Base-by-base conservation (phyloP, 2,113 vertebrate species). In the Ancistrus triradiatus region DNA sequence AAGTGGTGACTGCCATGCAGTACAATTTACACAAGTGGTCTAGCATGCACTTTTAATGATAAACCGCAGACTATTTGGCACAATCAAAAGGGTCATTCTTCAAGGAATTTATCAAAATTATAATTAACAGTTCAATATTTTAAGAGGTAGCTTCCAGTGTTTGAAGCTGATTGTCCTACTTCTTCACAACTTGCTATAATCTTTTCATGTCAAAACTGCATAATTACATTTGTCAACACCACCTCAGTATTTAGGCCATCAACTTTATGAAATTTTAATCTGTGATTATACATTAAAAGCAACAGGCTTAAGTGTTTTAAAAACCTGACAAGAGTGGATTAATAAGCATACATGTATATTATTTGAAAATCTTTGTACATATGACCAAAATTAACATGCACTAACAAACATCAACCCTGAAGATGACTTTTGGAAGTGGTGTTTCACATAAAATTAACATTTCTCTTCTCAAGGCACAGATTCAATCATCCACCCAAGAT, bases 21-120 rank as follows among this genome's bases (percentile, higher is more conserved):
- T 50, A 63, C 47, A 62, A 58, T 59, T 48, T 40, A 46, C 44
- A 53, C 17, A 66, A 66, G 22, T 60, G 51, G 68, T 55, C 65
- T 61, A 21, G 60, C 68, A 68, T 77, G 75, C 71, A 77, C 42
- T 58, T 62, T 52, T 56, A 86, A 85, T 87, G 79, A 84, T 81
- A 72, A 43, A 55, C 50, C 40, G 53, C 19, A 66, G 33, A 66
- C 38, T 44, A 31, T 47, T 17, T 63, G 48, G 40, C 59, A 63
- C 50, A 69, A 42, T 43, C 43, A 59, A 61, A 63, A 67, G 28
- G 46, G 9, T 59, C 14, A 55, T 27, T 69, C 25, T 37, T 15
- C 31, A 35, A 47, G 38, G 42, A 15, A 53, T 48, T 24, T 66
- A 49, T 51, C 55, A 10, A 24, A 63, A 63, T 46, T 46, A 37